Conservation (phyloP, 2,888 invertebrate genomes). For the Synanthedon andrenaeformis region DNA sequence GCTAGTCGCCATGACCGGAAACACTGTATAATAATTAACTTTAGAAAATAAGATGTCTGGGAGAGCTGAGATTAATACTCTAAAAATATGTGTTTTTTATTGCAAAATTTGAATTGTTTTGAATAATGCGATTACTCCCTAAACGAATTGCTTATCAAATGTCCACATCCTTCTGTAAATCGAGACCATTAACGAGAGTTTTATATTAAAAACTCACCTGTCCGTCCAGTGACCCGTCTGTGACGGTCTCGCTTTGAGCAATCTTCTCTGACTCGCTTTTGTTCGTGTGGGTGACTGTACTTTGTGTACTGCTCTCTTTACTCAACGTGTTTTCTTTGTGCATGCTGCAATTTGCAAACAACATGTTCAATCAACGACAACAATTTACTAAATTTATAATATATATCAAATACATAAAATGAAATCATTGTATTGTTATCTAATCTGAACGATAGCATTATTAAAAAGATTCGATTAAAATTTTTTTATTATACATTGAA, state of each 20-base stretch:
- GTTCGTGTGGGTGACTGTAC: conserved; percentile 49
- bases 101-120: too few species aligned
- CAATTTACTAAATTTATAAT: not conserved
- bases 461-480: not conserved
- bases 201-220: conserved; percentile 31
- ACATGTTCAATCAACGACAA: not conserved
- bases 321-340: conserved; percentile 53
- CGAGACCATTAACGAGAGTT: too few species aligned
- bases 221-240: conserved; percentile 40
- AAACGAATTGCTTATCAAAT: too few species aligned
- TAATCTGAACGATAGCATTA: not conserved
- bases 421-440: not conserved
- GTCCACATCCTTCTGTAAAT: too few species aligned
- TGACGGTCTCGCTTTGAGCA: conserved; percentile 40
- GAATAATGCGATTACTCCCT: too few species aligned
- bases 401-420: not conserved
- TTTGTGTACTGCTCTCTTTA: conserved; percentile 50
- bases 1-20: too few species aligned
- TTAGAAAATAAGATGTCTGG: too few species aligned
- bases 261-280: conserved; percentile 53
- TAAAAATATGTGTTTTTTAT: too few species aligned
- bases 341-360: conserved; percentile 30
- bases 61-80: too few species aligned
- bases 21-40: too few species aligned
- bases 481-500: too few species aligned